phyloP scores from a whole-genome alignment of 2,797 vertebrate species.

The Gymnopithys bicolor region DNA sequence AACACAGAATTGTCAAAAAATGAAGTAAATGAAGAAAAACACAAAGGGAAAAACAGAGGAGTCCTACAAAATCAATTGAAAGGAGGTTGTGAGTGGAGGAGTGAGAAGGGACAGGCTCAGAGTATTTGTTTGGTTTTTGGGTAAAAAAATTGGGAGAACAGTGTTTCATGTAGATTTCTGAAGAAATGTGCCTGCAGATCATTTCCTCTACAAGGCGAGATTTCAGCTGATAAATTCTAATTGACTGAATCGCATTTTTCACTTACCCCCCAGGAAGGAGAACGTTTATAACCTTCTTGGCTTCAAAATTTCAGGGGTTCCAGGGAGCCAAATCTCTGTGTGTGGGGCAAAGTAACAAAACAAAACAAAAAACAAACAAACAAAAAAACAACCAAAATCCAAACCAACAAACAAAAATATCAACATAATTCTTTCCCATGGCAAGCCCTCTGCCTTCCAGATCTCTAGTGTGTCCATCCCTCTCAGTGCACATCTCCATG shows the following conservation, averaged over 20 bases:
- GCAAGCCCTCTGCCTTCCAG: neutral
- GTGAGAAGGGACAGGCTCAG: neutral
- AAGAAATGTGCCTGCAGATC: neutral
- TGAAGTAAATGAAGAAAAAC: neutral
- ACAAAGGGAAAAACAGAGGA: neutral
- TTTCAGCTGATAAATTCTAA: neutral
- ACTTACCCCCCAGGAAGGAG: neutral
- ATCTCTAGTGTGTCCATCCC: fast-evolving
- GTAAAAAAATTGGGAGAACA: neutral
- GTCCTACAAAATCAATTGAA: neutral
- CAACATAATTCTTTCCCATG: neutral
- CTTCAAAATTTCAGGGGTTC: neutral
- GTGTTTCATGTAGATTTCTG: neutral
- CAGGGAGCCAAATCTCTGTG: neutral
- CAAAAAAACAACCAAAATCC: too few species aligned
- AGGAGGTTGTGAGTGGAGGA: neutral
- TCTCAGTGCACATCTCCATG: neutral
- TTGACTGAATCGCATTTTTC: neutral
- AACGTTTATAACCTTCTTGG: neutral
- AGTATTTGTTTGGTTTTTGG: neutral
- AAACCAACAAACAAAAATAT: neutral
- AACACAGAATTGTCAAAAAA: neutral
- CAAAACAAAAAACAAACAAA: too few species aligned
- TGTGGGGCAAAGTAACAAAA: neutral
- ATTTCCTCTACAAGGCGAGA: neutral